Percentiles rank a stretch among this genome's conserved stretches.
Evolutionary conservation across 2,113 vertebrate species (phyloP).

Genomic region (Lutjanus erythropterus): DNA sequence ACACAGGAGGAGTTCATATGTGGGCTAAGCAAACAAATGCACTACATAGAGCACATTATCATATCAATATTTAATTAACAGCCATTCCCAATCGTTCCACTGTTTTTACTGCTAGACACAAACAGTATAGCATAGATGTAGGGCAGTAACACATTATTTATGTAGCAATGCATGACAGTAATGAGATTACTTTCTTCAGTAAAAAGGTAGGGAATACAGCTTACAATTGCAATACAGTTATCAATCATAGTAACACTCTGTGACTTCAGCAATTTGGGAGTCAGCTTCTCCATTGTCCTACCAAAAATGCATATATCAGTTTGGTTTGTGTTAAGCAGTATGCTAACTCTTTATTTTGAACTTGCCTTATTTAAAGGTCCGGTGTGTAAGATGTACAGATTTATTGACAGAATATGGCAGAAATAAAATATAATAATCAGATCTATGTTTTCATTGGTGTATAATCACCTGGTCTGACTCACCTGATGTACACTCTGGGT

Average conservation of each 20-base stretch:
- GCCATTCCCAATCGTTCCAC: neutral
- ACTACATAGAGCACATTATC: constrained; percentile 11
- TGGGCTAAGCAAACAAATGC: constrained; percentile 18
- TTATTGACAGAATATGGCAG: too few relatives aligned
- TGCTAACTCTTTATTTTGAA: too few relatives aligned
- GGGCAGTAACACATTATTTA: neutral
- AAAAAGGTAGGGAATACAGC: neutral
- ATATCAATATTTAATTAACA: constrained; percentile 54
- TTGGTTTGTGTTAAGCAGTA: neutral
- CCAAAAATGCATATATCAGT: neutral
- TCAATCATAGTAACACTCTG: neutral
- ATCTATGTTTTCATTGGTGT: too few relatives aligned
- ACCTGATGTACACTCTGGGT: too few relatives aligned
- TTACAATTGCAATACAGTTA: neutral
- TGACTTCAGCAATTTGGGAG: neutral
- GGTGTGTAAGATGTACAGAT: too few relatives aligned
- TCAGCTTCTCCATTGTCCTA: neutral
- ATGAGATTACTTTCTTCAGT: neutral
- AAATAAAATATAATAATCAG: too few relatives aligned
- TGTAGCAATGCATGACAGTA: neutral
- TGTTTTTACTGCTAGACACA: constrained; percentile 20
- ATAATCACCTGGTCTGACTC: too few relatives aligned
- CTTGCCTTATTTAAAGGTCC: too few relatives aligned
- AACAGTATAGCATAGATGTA: neutral
- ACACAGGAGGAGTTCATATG: constrained; percentile 42